phyloP scores from a whole-genome alignment of 2,113 vertebrate species.

The Petroica traversi region DNA sequence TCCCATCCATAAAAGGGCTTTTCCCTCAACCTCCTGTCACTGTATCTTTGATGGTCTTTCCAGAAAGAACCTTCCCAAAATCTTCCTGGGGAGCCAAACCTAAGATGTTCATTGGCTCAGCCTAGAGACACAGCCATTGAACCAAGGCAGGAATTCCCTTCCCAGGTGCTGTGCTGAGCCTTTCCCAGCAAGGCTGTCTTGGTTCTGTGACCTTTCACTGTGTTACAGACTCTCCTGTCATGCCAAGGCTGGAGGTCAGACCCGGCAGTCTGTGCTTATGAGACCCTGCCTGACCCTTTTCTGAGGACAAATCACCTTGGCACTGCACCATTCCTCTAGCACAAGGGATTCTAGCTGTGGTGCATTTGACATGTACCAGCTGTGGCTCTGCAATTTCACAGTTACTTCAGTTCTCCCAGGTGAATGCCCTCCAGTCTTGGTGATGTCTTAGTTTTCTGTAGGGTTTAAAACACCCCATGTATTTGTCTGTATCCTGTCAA shows the following conservation, averaged over 20 bases:
- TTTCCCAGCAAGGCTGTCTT: neutral
- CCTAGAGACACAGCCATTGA: neutral
- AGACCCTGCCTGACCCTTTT: neutral
- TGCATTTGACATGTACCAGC: rapidly evolving
- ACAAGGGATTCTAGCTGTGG: neutral
- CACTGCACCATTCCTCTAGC: neutral
- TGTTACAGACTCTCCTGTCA: neutral
- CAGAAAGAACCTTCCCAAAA: neutral
- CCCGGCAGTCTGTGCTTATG: neutral
- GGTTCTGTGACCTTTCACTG: neutral
- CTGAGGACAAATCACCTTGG: neutral
- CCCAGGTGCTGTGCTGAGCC: neutral
- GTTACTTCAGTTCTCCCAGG: neutral
- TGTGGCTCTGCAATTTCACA: neutral
- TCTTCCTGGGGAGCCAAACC: neutral
- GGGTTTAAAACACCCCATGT: neutral
- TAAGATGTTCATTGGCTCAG: neutral
- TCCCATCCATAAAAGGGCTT: neutral
- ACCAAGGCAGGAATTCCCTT: neutral
- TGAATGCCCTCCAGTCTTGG: neutral
- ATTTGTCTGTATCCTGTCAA: neutral
- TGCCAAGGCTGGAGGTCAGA: neutral
- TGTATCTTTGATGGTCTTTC: neutral
- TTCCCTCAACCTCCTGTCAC: neutral
- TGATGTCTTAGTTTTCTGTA: neutral